phyloP scores from a whole-genome alignment of 2,797 vertebrate genomes.

The Leuciscus waleckii region DNA sequence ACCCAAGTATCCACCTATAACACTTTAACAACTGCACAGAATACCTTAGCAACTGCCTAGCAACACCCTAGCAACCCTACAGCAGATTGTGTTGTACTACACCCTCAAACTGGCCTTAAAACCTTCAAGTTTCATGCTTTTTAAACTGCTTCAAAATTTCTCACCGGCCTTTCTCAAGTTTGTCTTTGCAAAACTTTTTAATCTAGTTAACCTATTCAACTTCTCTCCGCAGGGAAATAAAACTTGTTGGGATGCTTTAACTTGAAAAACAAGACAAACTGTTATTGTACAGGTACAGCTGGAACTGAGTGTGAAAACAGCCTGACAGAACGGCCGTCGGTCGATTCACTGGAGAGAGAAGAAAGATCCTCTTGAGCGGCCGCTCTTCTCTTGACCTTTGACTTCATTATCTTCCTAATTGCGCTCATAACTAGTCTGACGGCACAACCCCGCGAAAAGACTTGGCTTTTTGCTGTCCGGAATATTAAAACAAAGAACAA shows the following conservation, averaged over 20 bases:
- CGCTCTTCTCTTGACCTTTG: conserved; percentile 11
- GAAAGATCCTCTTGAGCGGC: neutral
- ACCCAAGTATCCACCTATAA: neutral
- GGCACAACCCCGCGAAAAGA: neutral
- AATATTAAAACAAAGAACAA: conserved; percentile 1
- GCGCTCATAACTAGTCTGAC: neutral
- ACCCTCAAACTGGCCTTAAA: neutral
- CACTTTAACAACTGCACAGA: neutral
- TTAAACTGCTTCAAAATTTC: neutral
- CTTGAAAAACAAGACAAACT: neutral
- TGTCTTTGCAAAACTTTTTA: neutral
- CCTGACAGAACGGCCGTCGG: neutral
- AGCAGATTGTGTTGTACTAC: neutral
- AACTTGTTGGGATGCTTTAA: neutral
- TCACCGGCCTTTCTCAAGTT: neutral
- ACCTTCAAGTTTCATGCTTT: neutral
- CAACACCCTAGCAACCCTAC: neutral
- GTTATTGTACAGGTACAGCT: neutral
- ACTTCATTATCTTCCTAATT: conserved; percentile 30
- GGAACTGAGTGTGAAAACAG: neutral
- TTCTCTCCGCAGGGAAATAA: neutral
- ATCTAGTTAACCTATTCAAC: neutral
- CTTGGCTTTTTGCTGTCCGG: neutral
- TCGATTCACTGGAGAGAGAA: neutral
- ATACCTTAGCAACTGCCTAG: neutral